These are phyloP conservation scores for Puntigrus tetrazona DNA, from an alignment of 2,113 vertebrate species.

Conservation along the genomic window DNA sequence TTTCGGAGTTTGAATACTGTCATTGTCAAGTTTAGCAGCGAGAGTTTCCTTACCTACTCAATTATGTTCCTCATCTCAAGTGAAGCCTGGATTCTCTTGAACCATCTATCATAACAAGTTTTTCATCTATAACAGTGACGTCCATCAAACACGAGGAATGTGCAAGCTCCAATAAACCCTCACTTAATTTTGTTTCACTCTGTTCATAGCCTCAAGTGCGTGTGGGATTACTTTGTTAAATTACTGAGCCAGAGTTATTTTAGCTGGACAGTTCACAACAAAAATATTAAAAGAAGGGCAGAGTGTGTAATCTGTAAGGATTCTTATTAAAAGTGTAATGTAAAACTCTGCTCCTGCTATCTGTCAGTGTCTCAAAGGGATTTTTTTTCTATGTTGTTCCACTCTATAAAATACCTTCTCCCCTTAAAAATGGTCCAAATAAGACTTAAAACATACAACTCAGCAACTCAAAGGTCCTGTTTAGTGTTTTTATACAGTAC, in stretches of 20 bases:
- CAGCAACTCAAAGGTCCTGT: neutral
- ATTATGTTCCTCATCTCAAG: constrained; percentile 28
- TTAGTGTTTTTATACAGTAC: neutral
- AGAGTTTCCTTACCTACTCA: constrained; percentile 13
- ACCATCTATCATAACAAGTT: constrained; percentile 26
- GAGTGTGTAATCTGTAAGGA: neutral
- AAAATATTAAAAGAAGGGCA: neutral
- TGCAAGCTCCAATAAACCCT: constrained; percentile 8
- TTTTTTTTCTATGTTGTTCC: neutral
- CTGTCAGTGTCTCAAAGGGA: neutral
- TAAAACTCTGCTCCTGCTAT: neutral
- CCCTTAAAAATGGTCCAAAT: neutral
- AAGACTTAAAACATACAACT: neutral
- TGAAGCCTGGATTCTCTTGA: constrained; percentile 16
- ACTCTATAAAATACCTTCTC: neutral
- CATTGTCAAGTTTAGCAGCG: constrained; percentile 22
- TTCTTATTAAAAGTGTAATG: constrained; percentile 8
- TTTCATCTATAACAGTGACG: constrained; percentile 31
- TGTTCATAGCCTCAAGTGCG: constrained; percentile 8
- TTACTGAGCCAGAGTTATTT: neutral
- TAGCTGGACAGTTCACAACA: neutral
- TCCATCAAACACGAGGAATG: constrained; percentile 29
- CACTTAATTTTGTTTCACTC: constrained; percentile 20
- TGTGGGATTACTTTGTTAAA: constrained; percentile 25
- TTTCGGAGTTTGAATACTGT: constrained; percentile 12